Evolutionary conservation across 1,140 invertebrate genomes (phyloP), one percentile per base, ranked within the genome.

Genomic region (Drosophila kanapiae): DNA sequence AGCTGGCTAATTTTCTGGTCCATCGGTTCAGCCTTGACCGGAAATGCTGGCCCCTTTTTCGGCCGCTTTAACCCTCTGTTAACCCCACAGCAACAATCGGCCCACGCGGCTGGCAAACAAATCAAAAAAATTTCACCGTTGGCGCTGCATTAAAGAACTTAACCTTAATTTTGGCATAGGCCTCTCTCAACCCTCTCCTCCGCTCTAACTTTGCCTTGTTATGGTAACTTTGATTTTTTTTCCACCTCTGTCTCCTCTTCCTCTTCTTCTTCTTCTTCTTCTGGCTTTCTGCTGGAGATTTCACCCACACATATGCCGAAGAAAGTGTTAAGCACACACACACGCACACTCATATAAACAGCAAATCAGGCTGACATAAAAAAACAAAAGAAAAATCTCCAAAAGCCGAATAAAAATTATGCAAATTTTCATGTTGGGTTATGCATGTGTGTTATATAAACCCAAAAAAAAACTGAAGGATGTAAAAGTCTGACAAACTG

Each of bases 381-480:
- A 37, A 63, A 5, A 42, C 53, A 43, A 61, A n/a, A 42, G 40
- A 60, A 72, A 72, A 54, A 43, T 56, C 59, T 42, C 35, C 29
- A 27, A 48, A 45, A 33, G 18, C 59, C 42, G 31, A 54, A 43
- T 23, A 42, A 40, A 62, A 82, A 77, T 82, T 86, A 86, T 86
- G 80, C 80, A 86, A 86, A 86, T 76, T 71, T 49, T 11, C 31
- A 23, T 23, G 27, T 16, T 40, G 37, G 37, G 31, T 31, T 68
- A 58, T 51, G 51, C 56, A 16, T 49, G 33, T 61, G 56, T 53
- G 43, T 85, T 85, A 87, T 87, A 82, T 87, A 86, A 86, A 82
- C 47, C 54, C 7, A 27, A 13, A 27, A 49, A 29, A 49, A 6
- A 45, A 42, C 51, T 35, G 27, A 77, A 87, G 82, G 82, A 86